A percentile compares a stretch with the other conserved stretches of the same genome.
These are phyloP conservation scores for Oreochromis spilurus DNA, from an alignment of 2,113 vertebrate genomes.

Conservation along the genomic window DNA sequence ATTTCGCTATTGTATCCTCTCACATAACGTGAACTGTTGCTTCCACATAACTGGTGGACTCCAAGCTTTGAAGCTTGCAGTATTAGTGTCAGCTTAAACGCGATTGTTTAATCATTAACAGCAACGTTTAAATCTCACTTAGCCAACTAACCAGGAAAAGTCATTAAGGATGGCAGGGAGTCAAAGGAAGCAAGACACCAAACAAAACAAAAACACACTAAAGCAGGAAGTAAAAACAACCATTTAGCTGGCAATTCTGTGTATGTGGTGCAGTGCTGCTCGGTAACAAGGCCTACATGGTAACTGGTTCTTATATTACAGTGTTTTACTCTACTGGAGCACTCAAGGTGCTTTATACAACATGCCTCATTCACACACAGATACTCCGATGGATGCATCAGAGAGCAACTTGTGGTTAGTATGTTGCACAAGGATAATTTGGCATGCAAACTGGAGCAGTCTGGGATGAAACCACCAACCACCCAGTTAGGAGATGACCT, in stretches of 20 bases:
- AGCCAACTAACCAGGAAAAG: background rate
- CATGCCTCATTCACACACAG: background rate
- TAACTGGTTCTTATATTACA: background rate
- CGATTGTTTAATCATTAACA: background rate
- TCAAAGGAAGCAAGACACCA: fast-evolving
- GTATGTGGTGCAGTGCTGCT: background rate
- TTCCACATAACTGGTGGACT: background rate
- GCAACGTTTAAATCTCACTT: background rate
- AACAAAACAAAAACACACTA: background rate
- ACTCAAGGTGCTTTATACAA: background rate
- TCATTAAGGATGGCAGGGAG: background rate
- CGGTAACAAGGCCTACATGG: fast-evolving
- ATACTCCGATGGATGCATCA: background rate
- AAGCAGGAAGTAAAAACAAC: background rate
- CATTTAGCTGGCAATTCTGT: background rate
- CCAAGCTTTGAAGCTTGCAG: background rate
- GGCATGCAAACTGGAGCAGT: background rate
- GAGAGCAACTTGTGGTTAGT: background rate
- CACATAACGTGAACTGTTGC: background rate
- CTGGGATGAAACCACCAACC: background rate
- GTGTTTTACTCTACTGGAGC: background rate
- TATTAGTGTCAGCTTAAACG: background rate
- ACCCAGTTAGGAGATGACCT: background rate
- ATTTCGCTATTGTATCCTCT: background rate
- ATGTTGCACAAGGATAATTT: background rate